Evolutionary conservation across 92 coral and sea anemone species (phyloP).

Genomic region (Siderastrea siderea): DNA sequence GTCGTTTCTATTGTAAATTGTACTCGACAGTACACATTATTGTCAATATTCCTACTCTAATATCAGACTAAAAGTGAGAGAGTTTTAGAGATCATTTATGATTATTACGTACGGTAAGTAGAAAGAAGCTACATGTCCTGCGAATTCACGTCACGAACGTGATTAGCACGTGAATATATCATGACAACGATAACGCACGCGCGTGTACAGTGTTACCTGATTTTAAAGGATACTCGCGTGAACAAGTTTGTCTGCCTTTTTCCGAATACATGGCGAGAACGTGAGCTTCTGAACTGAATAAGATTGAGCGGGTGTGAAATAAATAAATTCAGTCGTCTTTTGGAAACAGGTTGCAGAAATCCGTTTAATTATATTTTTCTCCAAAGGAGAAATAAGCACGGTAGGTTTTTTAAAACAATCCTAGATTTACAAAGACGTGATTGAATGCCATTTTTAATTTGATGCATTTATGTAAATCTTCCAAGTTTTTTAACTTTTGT

Average conservation of each 20-base stretch:
- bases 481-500: slow-evolving; percentile 9
- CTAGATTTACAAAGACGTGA: background rate
- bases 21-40: background rate
- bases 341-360: background rate
- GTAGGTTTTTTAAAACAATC: background rate
- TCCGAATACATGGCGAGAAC: too few species aligned
- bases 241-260: background rate
- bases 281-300: background rate
- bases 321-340: background rate
- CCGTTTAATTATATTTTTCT: background rate
- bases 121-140: background rate
- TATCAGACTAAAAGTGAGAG: background rate
- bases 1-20: slow-evolving; percentile 7
- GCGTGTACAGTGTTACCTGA: background rate
- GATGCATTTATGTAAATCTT: background rate
- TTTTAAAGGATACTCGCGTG: background rate
- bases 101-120: background rate
- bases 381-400: background rate
- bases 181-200: background rate
- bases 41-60: slow-evolving; percentile 14
- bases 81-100: background rate
- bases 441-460: background rate
- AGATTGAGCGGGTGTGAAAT: background rate
- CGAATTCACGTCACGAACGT: background rate
- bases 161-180: slow-evolving; percentile 8